Evolutionary conservation across 2,797 vertebrate species (phyloP).

Genomic region (Urocyon cinereoargenteus): DNA sequence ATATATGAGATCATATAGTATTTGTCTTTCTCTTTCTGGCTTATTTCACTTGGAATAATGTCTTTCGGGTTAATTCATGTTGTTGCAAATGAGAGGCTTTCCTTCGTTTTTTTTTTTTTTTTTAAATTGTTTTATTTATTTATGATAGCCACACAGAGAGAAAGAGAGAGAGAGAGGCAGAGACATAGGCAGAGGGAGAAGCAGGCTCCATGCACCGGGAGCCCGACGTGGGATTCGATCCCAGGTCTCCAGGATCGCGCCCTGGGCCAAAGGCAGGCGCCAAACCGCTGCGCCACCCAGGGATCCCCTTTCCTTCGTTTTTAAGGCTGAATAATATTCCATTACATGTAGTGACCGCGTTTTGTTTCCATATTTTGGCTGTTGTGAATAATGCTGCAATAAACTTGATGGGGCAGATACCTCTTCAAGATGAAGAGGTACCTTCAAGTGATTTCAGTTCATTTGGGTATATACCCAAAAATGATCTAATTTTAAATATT

Average conservation of each 20-base stretch:
- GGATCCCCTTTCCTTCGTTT: not conserved
- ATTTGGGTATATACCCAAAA: not conserved
- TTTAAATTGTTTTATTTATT: no score
- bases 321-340: not conserved
- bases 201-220: no score
- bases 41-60: not conserved
- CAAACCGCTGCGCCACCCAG: no score
- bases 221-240: no score
- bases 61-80: not conserved
- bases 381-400: not conserved
- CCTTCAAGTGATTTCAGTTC: not conserved
- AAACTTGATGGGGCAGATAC: not conserved
- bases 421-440: not conserved
- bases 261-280: no score
- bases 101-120: not conserved
- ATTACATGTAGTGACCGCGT: not conserved
- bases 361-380: not conserved
- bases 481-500: not conserved
- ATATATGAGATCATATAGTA: not conserved
- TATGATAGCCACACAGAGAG: no score
- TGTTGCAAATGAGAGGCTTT: not conserved
- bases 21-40: not conserved
- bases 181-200: no score
- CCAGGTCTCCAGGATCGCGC: no score
- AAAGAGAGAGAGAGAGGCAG: no score